Percentiles rank a stretch among this genome's conserved stretches.
Conservation (phyloP, 1,140 invertebrate genomes). For the Protaetia brevitarsis region DNA sequence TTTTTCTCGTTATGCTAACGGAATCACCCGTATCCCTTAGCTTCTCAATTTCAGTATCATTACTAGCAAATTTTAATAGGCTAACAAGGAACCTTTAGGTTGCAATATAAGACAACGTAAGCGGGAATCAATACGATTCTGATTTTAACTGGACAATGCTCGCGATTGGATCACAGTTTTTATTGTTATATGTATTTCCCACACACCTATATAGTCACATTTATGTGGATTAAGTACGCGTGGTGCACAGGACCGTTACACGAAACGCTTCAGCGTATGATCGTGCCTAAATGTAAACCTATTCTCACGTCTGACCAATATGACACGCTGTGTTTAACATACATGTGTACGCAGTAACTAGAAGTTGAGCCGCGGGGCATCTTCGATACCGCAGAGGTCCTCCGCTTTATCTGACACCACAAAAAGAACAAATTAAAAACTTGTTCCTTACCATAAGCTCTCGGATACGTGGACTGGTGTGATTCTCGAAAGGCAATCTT, state of each 20-base stretch:
- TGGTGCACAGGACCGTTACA: background rate
- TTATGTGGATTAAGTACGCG: constrained; percentile 6
- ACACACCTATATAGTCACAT: constrained; percentile 18
- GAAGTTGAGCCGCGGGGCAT: constrained; percentile 24
- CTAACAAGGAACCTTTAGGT: background rate
- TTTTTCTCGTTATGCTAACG: no score
- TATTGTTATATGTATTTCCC: constrained; percentile 16
- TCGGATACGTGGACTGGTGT: constrained; percentile 18
- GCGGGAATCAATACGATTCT: background rate
- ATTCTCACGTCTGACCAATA: constrained; percentile 21
- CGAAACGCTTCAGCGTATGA: background rate
- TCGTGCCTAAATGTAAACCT: constrained; percentile 19
- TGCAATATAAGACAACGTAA: background rate
- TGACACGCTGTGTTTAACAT: constrained; percentile 19
- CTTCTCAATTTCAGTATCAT: no score
- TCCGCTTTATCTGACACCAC: constrained; percentile 19
- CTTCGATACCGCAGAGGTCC: constrained; percentile 7
- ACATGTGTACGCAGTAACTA: constrained; percentile 19
- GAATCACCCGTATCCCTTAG: no score
- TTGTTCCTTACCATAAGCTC: constrained; percentile 23
- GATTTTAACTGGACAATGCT: background rate
- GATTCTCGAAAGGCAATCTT: constrained; percentile 22
- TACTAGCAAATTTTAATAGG: background rate
- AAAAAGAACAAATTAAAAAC: constrained; percentile 26
- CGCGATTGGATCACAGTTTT: background rate